Conservation (phyloP, 1,140 invertebrate species). For the Calephelis virginiensis region DNA sequence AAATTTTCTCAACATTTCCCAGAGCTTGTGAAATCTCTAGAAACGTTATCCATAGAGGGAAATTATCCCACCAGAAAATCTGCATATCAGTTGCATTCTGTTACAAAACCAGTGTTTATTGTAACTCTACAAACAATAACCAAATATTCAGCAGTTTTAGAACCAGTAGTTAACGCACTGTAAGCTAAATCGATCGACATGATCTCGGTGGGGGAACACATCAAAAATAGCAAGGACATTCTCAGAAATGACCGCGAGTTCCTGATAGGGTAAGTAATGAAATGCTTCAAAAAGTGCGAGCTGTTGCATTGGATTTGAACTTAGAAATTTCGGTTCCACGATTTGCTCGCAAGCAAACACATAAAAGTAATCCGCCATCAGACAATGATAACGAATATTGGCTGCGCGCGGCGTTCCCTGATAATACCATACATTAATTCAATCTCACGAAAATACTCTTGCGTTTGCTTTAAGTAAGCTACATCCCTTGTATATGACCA, state of each 20-base stretch:
- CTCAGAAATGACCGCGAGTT: background rate
- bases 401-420: background rate
- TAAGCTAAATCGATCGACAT: background rate
- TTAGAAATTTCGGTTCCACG: background rate
- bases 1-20: too few species aligned
- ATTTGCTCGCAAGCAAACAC: background rate
- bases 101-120: too few species aligned
- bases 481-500: background rate
- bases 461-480: background rate
- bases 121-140: too few species aligned
- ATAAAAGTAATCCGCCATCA: background rate
- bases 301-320: background rate
- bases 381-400: background rate
- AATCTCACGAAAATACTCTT: background rate
- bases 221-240: background rate
- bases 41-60: too few species aligned
- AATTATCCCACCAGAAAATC: too few species aligned
- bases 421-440: too few species aligned
- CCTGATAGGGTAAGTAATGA: background rate
- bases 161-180: background rate
- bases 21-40: too few species aligned
- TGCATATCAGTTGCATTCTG: too few species aligned
- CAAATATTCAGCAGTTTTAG: too few species aligned
- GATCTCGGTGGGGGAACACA: background rate
- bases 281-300: background rate